Evolutionary conservation across 2,113 vertebrate genomes (phyloP), one percentile per base, ranked within the genome.

Genomic region (Platichthys stellatus): DNA sequence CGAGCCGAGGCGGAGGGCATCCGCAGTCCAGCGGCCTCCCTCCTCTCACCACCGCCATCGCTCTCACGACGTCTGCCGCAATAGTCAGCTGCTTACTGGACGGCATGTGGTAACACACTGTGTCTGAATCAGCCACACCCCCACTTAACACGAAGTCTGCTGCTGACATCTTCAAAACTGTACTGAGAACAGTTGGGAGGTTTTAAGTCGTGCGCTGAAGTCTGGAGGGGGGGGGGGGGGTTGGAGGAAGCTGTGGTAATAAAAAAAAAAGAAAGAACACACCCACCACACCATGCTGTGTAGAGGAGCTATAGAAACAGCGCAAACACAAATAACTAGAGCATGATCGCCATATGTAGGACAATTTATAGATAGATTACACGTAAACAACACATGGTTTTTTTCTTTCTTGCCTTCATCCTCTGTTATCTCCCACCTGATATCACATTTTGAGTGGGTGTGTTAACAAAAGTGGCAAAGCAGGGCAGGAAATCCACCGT

Each of bases 81-180:
- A 80, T 80, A 83, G 84, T 87, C 84, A 87, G 84, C 73, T 61
- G 79, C 76, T 80, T 76, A 69, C 82, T 45, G 86, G 82, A 77
- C 59, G n/a, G 21, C 21, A 0, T 82, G 83, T 81, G 72, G 85
- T 62, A 64, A 84, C 63, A 61, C 23, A 12, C 61, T 1, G 58
- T 66, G 69, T 84, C 76, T 78, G 80, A 82, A 86, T 79, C 77
- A 49, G 69, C 67, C 24, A 3, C 28, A 61, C 78, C 84, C 76
- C 73, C 78, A 82, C 28, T 67, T 78, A 38, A 38, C 23, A n/a
- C 28, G 0, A 54, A 70, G 68, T 23, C 26, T 35, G 57, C 43
- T 40, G 58, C 58, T 38, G 62, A 66, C 60, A 65, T 71, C 49
- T 13, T 76, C 56, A 61, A 72, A 75, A 68, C 65, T 18, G 17